Base-by-base conservation (phyloP, 2,113 vertebrate genomes). In the Antechinus stuartii region DNA sequence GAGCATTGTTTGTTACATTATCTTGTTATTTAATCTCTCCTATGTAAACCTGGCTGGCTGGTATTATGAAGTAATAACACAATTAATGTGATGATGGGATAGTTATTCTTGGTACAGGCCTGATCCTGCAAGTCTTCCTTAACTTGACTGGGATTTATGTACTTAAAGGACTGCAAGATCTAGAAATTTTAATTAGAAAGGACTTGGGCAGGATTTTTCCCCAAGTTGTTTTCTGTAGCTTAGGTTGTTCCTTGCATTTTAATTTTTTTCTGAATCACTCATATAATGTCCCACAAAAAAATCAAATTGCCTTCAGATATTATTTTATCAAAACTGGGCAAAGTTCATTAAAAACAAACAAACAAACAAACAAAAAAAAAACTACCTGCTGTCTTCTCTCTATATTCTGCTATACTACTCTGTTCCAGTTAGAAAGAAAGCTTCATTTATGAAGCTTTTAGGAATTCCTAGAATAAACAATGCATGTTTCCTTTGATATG, bases 21-120 rank as follows among this genome's bases (percentile, higher is more conserved):
- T 97, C 96, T 96, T 98, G 96, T 97, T 97, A 97, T 97, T 98
- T 97, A 97, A 97, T 98, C 97, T 98, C 94, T 95, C 96, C 97
- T 97, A 35, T 94, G 26, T 97, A 98, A 96, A 98, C 76, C 92
- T 98, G 90, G 98, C 97, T 89, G 92, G 89, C 97, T 97, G 94
- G 54, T n/a, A 94, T 96, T 92, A 56, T 98, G 97, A 97, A 96
- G 92, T 94, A 97, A 95, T 91, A 98, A 94, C 55, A 97, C 93
- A 98, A 98, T 97, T 97, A 97, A 61, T 98, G 84, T 97, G 96
- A 97, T 98, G 97, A 95, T 97, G 55, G 76, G 97, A 97, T 91
- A 98, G 61, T 57, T 96, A 96, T 98, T 97, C 14, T 9, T 92
- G 8, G 90, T 97, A 10, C 95, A 96, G 96, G 98, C 96, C 97